phyloP scores from a whole-genome alignment of 2,888 invertebrate species.

The Calameuta filiformis region DNA sequence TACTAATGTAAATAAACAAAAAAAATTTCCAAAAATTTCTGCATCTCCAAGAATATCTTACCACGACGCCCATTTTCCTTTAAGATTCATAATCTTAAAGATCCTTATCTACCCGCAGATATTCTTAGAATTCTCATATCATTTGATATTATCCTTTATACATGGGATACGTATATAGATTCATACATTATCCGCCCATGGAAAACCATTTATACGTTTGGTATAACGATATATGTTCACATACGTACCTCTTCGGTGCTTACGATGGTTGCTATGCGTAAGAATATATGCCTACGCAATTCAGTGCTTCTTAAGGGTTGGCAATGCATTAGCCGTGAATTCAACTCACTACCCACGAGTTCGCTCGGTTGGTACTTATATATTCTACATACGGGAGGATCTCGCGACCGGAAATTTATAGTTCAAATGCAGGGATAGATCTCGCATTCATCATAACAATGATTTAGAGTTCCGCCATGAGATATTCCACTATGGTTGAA shows the following conservation, averaged over 20 bases:
- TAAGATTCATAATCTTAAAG: neutral
- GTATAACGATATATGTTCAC: neutral
- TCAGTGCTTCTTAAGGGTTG: neutral
- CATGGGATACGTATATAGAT: neutral
- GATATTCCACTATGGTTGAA: conserved; percentile 27
- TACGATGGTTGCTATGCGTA: neutral
- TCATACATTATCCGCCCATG: neutral
- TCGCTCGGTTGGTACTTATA: neutral
- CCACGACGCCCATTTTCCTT: neutral
- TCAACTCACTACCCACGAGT: neutral
- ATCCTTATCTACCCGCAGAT: neutral
- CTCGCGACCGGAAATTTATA: conserved; percentile 42
- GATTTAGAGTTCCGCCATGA: conserved; percentile 49
- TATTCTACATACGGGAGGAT: conserved; percentile 16
- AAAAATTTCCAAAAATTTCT: neutral
- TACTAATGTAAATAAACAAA: neutral
- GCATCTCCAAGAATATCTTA: neutral
- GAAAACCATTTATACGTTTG: neutral
- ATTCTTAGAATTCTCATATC: too few relatives aligned
- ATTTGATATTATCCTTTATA: too few relatives aligned
- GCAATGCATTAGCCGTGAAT: neutral
- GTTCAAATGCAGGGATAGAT: conserved; percentile 45
- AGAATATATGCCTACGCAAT: neutral
- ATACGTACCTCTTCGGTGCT: neutral
- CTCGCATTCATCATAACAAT: conserved; percentile 51